Percentiles rank a stretch among this genome's conserved stretches.
Conservation (phyloP, 2,888 invertebrate species). For the Drosophila rellima region DNA sequence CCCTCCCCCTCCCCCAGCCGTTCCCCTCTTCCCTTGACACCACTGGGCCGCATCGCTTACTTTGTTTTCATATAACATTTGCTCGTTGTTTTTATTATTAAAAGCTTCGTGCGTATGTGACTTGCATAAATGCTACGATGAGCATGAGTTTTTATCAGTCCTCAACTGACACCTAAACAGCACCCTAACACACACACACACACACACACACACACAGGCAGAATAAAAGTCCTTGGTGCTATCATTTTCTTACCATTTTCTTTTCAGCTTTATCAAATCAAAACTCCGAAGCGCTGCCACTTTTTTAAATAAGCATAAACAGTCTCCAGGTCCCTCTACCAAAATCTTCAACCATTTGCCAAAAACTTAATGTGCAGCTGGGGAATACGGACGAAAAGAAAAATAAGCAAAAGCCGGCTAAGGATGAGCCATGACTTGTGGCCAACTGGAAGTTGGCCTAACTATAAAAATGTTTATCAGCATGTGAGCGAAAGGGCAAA, state of each 20-base stretch:
- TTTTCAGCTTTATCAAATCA: conserved; percentile 77
- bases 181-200: too few species aligned
- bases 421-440: conserved; percentile 78
- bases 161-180: conserved; percentile 52
- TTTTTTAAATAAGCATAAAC: conserved; percentile 81
- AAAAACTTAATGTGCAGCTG: conserved; percentile 72
- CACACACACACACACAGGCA: conserved; percentile 9
- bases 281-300: conserved; percentile 72
- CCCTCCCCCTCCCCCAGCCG: background rate
- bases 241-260: conserved; percentile 57
- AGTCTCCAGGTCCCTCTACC: conserved; percentile 20
- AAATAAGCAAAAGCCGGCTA: conserved; percentile 26
- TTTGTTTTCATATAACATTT: conserved; percentile 70
- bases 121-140: conserved; percentile 71
- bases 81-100: conserved; percentile 81
- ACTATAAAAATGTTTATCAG: conserved; percentile 80
- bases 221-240: conserved; percentile 30
- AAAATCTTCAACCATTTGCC: background rate
- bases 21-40: background rate
- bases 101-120: conserved; percentile 78
- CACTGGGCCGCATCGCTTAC: conserved; percentile 36
- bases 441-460: conserved; percentile 60
- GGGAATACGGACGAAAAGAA: conserved; percentile 59
- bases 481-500: conserved; percentile 33
- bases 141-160: conserved; percentile 64